Conservation (phyloP, 2,113 vertebrate species). For the Ahaetulla prasina region DNA sequence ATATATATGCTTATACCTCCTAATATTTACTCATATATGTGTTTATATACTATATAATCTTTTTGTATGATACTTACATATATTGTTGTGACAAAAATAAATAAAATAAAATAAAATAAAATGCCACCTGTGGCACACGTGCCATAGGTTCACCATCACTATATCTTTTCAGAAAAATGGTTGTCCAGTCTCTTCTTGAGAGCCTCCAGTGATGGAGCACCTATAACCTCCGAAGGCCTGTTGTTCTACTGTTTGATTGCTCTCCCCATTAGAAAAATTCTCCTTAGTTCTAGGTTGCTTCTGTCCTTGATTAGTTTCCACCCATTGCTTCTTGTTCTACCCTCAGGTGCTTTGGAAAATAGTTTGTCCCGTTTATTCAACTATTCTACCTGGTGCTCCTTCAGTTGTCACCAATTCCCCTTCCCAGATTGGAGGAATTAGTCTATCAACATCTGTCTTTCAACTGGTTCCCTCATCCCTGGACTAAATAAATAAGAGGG, state of each 20-base stretch:
- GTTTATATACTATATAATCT: no score
- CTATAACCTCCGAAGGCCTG: background rate
- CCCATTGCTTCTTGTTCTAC: background rate
- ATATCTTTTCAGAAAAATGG: background rate
- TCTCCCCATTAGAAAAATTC: background rate
- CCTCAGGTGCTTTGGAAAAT: background rate
- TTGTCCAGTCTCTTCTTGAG: background rate
- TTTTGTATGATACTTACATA: no score
- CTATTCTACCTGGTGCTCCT: background rate
- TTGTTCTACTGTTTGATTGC: background rate
- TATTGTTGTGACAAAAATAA: no score
- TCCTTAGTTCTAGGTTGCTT: background rate
- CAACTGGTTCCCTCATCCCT: background rate
- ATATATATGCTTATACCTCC: no score
- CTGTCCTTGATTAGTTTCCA: background rate
- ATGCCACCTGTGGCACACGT: no score
- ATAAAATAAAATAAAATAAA: no score
- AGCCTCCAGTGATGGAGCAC: background rate
- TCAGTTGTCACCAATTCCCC: background rate
- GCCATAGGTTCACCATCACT: no score
- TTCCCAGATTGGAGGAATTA: background rate
- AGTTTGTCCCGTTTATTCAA: background rate
- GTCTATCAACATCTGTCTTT: background rate
- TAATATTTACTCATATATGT: no score
- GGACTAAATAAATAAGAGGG: background rate